Evolutionary conservation across 2,113 vertebrate genomes (phyloP).

Genomic region (Puffinus mauretanicus): DNA sequence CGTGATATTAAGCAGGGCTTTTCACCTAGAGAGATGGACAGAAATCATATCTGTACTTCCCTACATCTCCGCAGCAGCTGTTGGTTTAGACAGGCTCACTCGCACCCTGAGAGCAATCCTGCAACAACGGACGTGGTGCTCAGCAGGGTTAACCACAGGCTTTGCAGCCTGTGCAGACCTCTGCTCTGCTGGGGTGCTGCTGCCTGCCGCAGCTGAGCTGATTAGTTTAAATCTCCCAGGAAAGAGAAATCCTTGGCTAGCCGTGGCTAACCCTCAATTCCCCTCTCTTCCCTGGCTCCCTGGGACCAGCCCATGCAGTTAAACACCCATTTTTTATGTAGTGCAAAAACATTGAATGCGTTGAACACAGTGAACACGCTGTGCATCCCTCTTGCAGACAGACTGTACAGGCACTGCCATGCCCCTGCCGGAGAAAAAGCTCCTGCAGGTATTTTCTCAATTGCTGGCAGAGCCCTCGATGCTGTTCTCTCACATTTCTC

Average conservation of each 20-base stretch:
- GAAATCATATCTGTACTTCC: neutral
- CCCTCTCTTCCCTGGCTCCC: neutral
- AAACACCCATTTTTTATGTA: neutral
- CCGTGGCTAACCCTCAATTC: neutral
- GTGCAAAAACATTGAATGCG: fast-evolving
- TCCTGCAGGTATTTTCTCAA: neutral
- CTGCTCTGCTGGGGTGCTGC: neutral
- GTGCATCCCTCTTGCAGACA: neutral
- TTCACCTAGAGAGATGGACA: neutral
- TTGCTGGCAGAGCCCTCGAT: neutral
- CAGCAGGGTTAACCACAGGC: neutral
- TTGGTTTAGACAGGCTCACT: neutral
- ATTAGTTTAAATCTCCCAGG: neutral
- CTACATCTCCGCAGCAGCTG: neutral
- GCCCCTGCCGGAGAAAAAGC: neutral
- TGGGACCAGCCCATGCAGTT: neutral
- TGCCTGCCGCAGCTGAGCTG: neutral
- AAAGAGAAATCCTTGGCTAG: neutral
- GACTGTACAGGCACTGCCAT: neutral
- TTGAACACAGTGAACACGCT: neutral
- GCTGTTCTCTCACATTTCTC: neutral
- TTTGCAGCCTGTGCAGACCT: neutral
- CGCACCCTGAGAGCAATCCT: fast-evolving
- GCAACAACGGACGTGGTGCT: neutral
- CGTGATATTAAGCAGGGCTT: neutral